Evolutionary conservation across 2,113 vertebrate species (phyloP).

Genomic region (Mustela nigripes): DNA sequence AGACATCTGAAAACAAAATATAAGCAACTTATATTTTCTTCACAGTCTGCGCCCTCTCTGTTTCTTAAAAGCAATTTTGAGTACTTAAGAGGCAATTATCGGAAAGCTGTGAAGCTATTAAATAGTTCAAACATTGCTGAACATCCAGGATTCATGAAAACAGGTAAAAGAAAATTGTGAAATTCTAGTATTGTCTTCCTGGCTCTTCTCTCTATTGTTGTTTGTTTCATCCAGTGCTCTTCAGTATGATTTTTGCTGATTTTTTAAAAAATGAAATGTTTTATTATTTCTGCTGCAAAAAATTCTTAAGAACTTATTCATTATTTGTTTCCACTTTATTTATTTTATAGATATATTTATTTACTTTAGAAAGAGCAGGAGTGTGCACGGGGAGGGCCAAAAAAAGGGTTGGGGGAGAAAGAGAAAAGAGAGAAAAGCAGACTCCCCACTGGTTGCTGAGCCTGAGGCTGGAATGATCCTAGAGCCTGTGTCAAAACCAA

Average conservation of each 20-base stretch:
- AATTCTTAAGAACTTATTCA: neutral
- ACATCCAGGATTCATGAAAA: slow-evolving; percentile 97
- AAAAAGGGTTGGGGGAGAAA: neutral
- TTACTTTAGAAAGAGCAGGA: neutral
- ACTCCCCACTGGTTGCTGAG: neutral
- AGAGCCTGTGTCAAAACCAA: neutral
- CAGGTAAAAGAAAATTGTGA: slow-evolving; percentile 89
- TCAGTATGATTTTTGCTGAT: neutral
- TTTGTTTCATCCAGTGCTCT: neutral
- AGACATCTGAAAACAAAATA: neutral
- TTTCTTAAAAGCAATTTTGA: slow-evolving; percentile 99
- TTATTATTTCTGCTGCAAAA: slow-evolving; percentile 14
- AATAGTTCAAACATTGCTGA: slow-evolving; percentile 99
- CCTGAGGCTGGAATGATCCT: neutral
- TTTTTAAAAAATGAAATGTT: neutral
- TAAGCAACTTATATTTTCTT: slow-evolving; percentile 77
- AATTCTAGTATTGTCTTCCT: neutral
- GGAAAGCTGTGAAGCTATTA: slow-evolving; percentile 98
- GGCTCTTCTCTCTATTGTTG: neutral
- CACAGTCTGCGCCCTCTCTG: slow-evolving; percentile 96
- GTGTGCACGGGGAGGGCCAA: neutral
- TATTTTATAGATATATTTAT: neutral
- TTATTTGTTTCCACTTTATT: neutral
- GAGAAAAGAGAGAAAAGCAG: neutral
- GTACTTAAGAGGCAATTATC: slow-evolving; percentile 98